Evolutionary conservation across 1,140 invertebrate genomes (phyloP), one percentile per base, ranked within the genome.

Genomic region (Diorhabda sublineata): DNA sequence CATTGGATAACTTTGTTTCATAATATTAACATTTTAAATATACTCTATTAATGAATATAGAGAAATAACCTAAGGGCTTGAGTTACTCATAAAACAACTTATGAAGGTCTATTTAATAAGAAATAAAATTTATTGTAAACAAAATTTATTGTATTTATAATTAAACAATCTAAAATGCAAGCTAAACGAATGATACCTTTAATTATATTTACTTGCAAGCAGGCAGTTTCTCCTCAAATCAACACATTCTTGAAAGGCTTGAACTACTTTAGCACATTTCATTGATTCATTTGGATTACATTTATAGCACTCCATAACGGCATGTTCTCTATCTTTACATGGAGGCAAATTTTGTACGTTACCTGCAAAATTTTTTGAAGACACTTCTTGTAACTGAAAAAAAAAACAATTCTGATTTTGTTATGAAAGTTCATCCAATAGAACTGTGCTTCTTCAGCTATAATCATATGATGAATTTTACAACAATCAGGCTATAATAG

Each of bases 191-290:
- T 52, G 6, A 52, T 52, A 52, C 47, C 47, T 61, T 42, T 43
- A 66, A 58, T 72, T 69, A 59, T 69, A 69, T 65, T 73, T 69
- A 56, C 69, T 74, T 5, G 71, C 75, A 4, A 79, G 60, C n/a
- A 78, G 47, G 45, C 61, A 73, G 26, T 68, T 56, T 61, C 77
- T 70, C 58, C 78, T 73, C 47, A 69, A 56, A 64, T 81, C 79
- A 2, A 81, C 80, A 66, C 80, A 81, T 65, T 77, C 74, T 69
- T 80, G 76, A 72, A 81, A 81, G 59, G 73, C 78, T 70, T 80
- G 75, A 3, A 81, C 80, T 66, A 79, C 74, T 68, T 79, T 78
- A 3, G 78, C 70, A 69, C 80, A 81, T 42, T 69, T 73, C 78
- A 81, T 79, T 42, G 80, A 74, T 58, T 77, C 75, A 66, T 77